Conservation (phyloP, 2,888 invertebrate species). For the Hypena proboscidalis region DNA sequence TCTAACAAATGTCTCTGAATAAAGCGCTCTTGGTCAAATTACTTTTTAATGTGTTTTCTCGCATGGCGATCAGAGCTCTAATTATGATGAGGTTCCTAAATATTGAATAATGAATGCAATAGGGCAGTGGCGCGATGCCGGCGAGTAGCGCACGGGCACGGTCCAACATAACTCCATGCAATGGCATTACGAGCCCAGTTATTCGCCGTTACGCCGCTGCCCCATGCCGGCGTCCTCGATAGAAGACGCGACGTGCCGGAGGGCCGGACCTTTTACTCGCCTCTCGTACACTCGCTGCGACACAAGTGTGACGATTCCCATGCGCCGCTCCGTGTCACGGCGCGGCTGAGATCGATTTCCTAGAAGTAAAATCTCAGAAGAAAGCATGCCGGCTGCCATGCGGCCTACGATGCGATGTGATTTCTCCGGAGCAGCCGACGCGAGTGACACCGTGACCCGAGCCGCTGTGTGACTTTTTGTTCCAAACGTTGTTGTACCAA, state of each 20-base stretch:
- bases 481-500: no score
- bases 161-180: background rate
- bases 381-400: conserved; percentile 4
- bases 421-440: conserved; percentile 1
- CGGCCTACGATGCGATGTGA: conserved; percentile 4
- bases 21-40: no score
- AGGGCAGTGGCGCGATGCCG: no score
- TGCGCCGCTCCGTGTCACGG: background rate
- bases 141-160: no score
- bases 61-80: no score
- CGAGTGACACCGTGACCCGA: background rate
- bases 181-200: background rate
- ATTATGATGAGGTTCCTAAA: no score
- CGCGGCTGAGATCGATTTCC: background rate
- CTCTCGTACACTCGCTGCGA: background rate
- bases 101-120: no score
- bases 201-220: background rate
- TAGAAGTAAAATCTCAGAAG: conserved; percentile 8
- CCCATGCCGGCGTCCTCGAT: conserved; percentile 3
- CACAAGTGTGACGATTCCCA: background rate
- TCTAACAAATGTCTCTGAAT: no score
- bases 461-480: no score
- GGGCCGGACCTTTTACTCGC: background rate
- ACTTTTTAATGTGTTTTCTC: no score
- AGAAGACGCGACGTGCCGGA: conserved; percentile 1